These are phyloP conservation scores for Amiota minor DNA, from an alignment of 2,888 invertebrate genomes.

Conservation along the genomic window DNA sequence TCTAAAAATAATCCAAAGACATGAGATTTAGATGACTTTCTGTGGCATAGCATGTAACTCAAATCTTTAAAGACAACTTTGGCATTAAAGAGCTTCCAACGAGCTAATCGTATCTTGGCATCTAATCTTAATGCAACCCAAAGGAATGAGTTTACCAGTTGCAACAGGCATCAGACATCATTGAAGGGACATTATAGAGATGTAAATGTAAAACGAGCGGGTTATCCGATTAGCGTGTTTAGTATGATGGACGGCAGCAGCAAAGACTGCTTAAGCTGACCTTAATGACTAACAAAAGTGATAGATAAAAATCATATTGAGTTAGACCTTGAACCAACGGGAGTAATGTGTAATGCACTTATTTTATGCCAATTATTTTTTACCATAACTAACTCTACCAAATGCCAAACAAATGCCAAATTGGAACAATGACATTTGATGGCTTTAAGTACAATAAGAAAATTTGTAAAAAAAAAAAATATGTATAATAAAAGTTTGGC, in stretches of 20 bases:
- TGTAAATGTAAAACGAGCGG: too few species aligned
- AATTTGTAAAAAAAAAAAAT: background rate
- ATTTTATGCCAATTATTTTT: too few species aligned
- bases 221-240: too few species aligned
- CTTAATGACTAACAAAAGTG: too few species aligned
- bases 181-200: background rate
- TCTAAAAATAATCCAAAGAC: constrained; percentile 23
- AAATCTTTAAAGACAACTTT: constrained; percentile 21
- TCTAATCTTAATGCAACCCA: background rate
- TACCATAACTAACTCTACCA: too few species aligned
- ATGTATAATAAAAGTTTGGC: background rate
- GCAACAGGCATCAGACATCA: too few species aligned
- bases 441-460: background rate
- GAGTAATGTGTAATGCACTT: too few species aligned
- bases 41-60: constrained; percentile 11
- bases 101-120: constrained; percentile 2
- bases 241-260: too few species aligned
- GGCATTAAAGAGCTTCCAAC: constrained; percentile 24
- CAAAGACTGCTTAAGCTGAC: too few species aligned
- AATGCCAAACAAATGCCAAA: background rate
- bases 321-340: too few species aligned
- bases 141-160: too few species aligned
- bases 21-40: constrained; percentile 2
- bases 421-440: constrained; percentile 7
- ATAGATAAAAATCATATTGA: too few species aligned